Base-by-base conservation (phyloP, 2,888 invertebrate species). In the Sussaba pulchella region DNA sequence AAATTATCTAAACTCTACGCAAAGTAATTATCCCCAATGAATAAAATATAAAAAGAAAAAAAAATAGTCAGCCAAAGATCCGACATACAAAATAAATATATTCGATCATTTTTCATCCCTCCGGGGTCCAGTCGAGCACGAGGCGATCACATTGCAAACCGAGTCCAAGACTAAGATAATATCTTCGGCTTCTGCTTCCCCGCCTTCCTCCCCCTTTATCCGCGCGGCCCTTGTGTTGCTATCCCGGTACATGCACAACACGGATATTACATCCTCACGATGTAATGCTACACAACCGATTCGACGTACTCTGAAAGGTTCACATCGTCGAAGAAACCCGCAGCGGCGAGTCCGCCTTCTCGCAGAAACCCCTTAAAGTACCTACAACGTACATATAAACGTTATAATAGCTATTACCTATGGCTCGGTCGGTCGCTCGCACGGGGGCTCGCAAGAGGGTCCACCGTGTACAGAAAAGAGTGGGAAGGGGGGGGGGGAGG, bases 361-460 rank as follows among this genome's bases (percentile, higher is more conserved):
- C 66, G 45, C 26, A 4, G 45, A n/a, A n/a, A 70, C 61, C 54
- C 61, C 45, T 63, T 57, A 77, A 76, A 61, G 76, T 43, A 43
- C 50, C 57, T 61, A 50, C 45, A 61, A 52, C 52, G 45, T 67
- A 21, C 6, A 31, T 6, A n/a, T 6, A 31, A 31, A 39, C 70
- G 45, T 71, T 77, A 77, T 66, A 50, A 77, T 77, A 59, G 54
- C 59, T 26, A 77, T 77, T 77, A 71, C 71, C 71, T 17, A 36
- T 64, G 41, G 26, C 19, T 50, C 36, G 19, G 39, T 14, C 24
- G 8, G 14, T 19, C 12, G 24, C 19, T 17, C 19, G 36, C 9
- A 12, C 2, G 19, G 8, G 1, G 12, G 12, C 1, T n/a, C n/a
- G n/a, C n/a, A n/a, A n/a, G n/a, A n/a, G n/a, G n/a, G n/a, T n/a